Percentiles rank a stretch among this genome's conserved stretches.
These are phyloP conservation scores for Spilogale gracilis DNA, from an alignment of 2,113 vertebrate genomes.

Conservation along the genomic window DNA sequence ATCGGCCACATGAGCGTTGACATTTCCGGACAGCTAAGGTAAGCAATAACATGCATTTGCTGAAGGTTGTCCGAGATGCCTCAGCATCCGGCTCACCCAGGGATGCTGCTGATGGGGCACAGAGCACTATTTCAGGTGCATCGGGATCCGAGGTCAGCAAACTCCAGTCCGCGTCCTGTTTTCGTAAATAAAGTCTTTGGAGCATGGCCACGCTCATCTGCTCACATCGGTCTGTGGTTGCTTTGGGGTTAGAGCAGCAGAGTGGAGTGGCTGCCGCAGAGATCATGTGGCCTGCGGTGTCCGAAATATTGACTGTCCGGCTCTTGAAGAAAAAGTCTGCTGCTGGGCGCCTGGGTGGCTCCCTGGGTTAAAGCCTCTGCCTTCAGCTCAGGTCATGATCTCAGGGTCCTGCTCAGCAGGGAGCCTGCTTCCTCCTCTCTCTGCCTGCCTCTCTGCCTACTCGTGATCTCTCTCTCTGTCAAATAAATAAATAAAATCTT, in stretches of 20 bases:
- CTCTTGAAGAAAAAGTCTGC: background rate
- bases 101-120: background rate
- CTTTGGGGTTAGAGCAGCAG: too few species aligned
- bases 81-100: background rate
- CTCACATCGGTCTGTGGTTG: background rate
- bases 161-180: background rate
- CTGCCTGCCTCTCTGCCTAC: too few species aligned
- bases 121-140: background rate
- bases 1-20: slow-evolving; percentile 18
- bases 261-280: background rate
- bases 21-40: slow-evolving; percentile 72
- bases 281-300: background rate
- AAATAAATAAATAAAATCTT: too few species aligned
- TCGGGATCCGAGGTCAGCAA: background rate
- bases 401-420: background rate
- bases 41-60: background rate
- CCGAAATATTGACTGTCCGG: background rate
- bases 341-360: background rate
- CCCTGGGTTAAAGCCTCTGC: too few species aligned
- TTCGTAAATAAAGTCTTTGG: background rate
- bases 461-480: too few species aligned
- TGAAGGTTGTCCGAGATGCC: background rate
- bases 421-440: too few species aligned
- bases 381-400: background rate
- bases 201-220: background rate